Conservation (phyloP, 2,113 vertebrate genomes). For the Grammomys dolichurus region DNA sequence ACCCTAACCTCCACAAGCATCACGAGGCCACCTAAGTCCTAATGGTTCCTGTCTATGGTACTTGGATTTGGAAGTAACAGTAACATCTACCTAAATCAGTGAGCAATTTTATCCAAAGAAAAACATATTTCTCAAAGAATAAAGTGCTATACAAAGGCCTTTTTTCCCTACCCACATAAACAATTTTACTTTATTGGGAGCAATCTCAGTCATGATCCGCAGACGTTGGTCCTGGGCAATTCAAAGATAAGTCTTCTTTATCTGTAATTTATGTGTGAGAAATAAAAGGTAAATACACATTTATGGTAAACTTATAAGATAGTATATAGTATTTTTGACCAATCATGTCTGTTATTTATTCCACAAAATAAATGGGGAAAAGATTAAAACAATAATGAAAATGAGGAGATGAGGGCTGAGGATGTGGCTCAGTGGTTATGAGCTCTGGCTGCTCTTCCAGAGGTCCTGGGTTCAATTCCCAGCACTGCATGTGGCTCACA, state of each 20-base stretch:
- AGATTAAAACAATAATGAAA: constrained; percentile 29
- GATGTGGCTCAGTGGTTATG: too few species aligned
- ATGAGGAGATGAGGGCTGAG: background rate
- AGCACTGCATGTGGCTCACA: background rate
- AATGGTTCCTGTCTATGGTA: background rate
- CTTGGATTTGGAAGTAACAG: constrained; percentile 14
- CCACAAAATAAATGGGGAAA: constrained; percentile 22
- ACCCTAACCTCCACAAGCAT: background rate
- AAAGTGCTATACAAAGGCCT: background rate
- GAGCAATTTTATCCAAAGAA: constrained; percentile 24
- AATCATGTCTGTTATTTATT: constrained; percentile 37
- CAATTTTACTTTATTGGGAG: constrained; percentile 64
- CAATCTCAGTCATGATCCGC: constrained; percentile 91
- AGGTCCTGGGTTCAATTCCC: background rate
- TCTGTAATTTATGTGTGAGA: constrained; percentile 85
- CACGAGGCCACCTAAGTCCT: background rate
- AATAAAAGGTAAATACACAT: constrained; percentile 53
- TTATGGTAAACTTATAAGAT: constrained; percentile 26
- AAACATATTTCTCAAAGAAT: constrained; percentile 33
- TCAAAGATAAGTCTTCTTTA: constrained; percentile 92
- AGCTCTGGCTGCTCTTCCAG: background rate
- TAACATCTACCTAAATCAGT: constrained; percentile 18
- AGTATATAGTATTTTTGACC: background rate
- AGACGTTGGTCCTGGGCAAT: constrained; percentile 95
- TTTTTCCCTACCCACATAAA: constrained; percentile 12